These are phyloP conservation scores for Argya squamiceps DNA, from an alignment of 2,797 vertebrate genomes.

Conservation along the genomic window DNA sequence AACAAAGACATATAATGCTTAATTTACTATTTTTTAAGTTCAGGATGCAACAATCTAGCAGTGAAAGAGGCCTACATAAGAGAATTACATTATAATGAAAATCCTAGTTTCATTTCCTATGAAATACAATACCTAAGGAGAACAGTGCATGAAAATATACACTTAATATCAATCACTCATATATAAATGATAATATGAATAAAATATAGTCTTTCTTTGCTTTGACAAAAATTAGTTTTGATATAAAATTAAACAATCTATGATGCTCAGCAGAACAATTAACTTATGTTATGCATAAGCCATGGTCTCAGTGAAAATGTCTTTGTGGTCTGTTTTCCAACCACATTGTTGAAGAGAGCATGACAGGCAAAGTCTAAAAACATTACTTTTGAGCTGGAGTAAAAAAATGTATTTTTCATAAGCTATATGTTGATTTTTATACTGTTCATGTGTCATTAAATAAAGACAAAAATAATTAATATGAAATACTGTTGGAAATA, in stretches of 20 bases:
- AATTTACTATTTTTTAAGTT: background rate
- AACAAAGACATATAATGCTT: background rate
- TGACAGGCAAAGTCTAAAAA: background rate
- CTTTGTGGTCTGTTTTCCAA: background rate
- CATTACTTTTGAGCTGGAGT: background rate
- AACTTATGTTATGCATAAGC: background rate
- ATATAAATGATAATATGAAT: slow-evolving; percentile 7
- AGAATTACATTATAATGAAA: slow-evolving; percentile 5
- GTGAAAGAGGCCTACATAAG: background rate
- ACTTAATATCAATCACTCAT: slow-evolving; percentile 15
- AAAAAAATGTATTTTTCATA: background rate
- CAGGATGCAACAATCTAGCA: background rate
- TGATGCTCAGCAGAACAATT: background rate
- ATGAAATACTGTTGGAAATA: background rate
- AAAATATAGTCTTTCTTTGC: background rate
- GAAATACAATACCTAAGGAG: background rate
- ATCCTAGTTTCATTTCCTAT: background rate
- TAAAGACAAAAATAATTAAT: background rate
- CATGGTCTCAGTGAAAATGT: background rate
- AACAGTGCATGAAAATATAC: background rate
- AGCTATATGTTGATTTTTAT: background rate
- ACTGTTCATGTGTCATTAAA: background rate
- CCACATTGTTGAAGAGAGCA: background rate
- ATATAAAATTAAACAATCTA: slow-evolving; percentile 15
- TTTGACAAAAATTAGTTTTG: slow-evolving; percentile 28